Percentiles rank a stretch among this genome's conserved stretches.
Evolutionary conservation across 2,888 invertebrate genomes (phyloP).

Genomic region (Belgica antarctica): DNA sequence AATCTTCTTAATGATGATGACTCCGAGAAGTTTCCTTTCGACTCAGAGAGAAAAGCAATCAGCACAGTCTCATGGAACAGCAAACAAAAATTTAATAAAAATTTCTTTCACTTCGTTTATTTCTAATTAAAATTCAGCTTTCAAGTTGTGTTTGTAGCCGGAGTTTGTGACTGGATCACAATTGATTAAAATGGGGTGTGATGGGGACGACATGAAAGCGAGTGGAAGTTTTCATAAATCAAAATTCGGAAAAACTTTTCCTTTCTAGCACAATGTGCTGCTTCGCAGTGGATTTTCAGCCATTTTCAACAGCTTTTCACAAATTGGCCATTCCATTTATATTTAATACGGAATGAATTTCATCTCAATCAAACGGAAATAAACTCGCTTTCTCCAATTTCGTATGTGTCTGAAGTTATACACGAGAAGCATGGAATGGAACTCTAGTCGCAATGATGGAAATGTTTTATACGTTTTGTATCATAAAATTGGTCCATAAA

Average conservation of each 20-base stretch:
- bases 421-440: too few species aligned
- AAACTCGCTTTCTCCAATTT: constrained; percentile 10
- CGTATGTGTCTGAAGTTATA: too few species aligned
- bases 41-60: constrained; percentile 13
- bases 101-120: constrained; percentile 29
- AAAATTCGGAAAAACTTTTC: not conserved
- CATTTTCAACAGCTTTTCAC: constrained; percentile 19
- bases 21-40: not conserved
- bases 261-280: not conserved
- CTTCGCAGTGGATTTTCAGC: not conserved
- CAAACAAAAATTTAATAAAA: constrained; percentile 25
- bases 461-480: constrained; percentile 2
- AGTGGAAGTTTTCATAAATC: too few species aligned
- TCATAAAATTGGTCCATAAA: constrained; percentile 31
- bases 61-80: constrained; percentile 1
- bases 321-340: constrained; percentile 6
- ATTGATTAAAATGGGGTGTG: constrained; percentile 6
- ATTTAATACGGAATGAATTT: constrained; percentile 19
- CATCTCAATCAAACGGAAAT: constrained; percentile 15
- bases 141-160: not conserved
- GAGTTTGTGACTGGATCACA: too few species aligned
- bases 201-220: not conserved
- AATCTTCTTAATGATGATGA: constrained; percentile 31
- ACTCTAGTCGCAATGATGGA: too few species aligned
- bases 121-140: constrained; percentile 22